These are phyloP conservation scores for Euplagia quadripunctaria DNA, from an alignment of 2,888 invertebrate genomes.

Conservation along the genomic window DNA sequence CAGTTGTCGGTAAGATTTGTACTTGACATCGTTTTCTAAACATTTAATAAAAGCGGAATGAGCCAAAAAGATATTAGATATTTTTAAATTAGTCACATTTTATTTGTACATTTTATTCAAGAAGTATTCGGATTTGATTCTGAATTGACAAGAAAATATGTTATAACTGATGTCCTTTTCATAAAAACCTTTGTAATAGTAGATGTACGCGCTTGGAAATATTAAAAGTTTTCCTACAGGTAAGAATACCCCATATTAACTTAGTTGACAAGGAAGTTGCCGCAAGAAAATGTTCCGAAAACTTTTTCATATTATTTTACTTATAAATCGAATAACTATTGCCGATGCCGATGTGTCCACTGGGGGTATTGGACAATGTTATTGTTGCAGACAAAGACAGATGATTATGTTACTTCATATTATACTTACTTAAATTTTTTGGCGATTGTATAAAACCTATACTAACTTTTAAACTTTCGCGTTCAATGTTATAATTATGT, in stretches of 20 bases:
- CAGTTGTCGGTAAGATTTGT: background rate
- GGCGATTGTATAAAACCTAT: background rate
- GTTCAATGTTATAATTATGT: no score
- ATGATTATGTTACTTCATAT: background rate
- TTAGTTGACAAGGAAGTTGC: background rate
- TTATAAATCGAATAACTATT: background rate
- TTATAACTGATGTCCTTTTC: background rate
- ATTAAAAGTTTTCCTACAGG: background rate
- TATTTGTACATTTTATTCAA: no score
- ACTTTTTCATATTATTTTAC: constrained; percentile 2
- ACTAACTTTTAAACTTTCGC: no score
- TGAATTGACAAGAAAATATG: background rate
- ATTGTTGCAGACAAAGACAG: background rate
- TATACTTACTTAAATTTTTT: no score
- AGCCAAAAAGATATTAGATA: background rate
- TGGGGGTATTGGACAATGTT: background rate
- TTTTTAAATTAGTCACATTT: background rate
- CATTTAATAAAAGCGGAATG: background rate
- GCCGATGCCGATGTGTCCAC: no score
- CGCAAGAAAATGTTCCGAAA: background rate
- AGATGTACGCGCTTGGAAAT: background rate
- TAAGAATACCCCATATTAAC: background rate
- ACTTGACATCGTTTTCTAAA: background rate
- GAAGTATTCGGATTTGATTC: background rate
- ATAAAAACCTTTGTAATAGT: background rate